These are phyloP conservation scores for Clarias platycephalus DNA, from an alignment of 2,797 vertebrate genomes.

Conservation along the genomic window DNA sequence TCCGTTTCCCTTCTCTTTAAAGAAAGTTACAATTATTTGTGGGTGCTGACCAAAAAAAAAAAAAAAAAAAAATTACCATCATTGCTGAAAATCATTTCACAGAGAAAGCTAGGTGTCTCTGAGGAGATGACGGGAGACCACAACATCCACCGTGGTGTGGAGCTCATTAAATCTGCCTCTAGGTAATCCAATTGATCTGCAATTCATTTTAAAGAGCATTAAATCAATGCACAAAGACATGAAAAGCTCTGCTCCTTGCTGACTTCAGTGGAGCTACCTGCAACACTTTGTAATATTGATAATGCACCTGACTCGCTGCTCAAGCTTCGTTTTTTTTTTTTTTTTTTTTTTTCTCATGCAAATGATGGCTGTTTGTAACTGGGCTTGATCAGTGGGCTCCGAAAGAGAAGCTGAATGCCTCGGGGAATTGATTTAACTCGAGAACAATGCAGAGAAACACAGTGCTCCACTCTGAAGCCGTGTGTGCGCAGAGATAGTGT, in stretches of 20 bases:
- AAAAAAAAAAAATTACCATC: not conserved
- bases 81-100: constrained; percentile 33
- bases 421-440: constrained; percentile 73
- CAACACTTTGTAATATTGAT: constrained; percentile 78
- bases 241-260: constrained; percentile 76
- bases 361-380: constrained; percentile 62
- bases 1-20: not conserved
- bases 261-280: constrained; percentile 75
- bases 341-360: constrained; percentile 58
- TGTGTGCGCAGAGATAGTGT: constrained; percentile 56
- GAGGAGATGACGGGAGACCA: constrained; percentile 53
- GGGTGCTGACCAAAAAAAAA: not conserved
- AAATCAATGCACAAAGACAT: constrained; percentile 78
- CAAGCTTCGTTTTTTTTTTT: constrained; percentile 16
- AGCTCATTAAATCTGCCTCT: constrained; percentile 77
- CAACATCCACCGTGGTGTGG: constrained; percentile 70
- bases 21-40: constrained; percentile 10
- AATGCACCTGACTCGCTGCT: constrained; percentile 69
- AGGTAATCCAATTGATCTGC: constrained; percentile 81
- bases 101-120: constrained; percentile 26
- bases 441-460: constrained; percentile 67
- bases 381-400: constrained; percentile 68
- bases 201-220: constrained; percentile 79
- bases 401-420: constrained; percentile 58
- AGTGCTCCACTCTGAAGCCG: constrained; percentile 47